Conservation (phyloP, 2,888 invertebrate genomes). For the Lomographa bimaculata region DNA sequence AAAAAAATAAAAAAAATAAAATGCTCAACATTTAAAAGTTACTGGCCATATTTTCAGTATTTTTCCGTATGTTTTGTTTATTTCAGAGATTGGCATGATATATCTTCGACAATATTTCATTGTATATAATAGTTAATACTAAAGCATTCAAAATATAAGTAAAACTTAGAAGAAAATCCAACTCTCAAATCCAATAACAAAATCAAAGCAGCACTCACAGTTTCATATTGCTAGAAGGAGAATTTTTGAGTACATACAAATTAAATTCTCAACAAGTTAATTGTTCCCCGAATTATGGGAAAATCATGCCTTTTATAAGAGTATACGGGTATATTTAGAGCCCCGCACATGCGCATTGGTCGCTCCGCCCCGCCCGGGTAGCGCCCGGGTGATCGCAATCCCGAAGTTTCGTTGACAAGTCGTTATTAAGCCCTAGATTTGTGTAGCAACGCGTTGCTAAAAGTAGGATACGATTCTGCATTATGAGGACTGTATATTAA, state of each 20-base stretch:
- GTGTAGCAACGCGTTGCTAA: conserved; percentile 22
- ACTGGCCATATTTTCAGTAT: no score
- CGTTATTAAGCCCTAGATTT: conserved; percentile 30
- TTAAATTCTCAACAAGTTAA: conserved; percentile 55
- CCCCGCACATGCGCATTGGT: conserved; percentile 58
- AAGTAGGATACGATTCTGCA: conserved; percentile 20
- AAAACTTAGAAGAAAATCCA: no score
- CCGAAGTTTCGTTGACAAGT: conserved; percentile 49
- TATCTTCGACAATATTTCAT: no score
- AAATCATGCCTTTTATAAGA: conserved; percentile 36
- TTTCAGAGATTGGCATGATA: no score
- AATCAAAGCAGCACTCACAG: conserved; percentile 24
- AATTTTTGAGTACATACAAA: conserved; percentile 46
- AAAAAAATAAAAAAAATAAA: no score
- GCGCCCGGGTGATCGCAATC: conserved; percentile 49
- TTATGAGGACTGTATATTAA: conserved; percentile 10
- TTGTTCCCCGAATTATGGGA: conserved; percentile 58
- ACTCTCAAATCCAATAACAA: conserved; percentile 27
- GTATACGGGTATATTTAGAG: conserved; percentile 20
- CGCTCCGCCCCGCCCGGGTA: conserved; percentile 73
- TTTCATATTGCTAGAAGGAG: conserved; percentile 35
- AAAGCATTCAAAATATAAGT: no score
- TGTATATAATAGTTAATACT: no score
- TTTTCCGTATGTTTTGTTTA: no score
- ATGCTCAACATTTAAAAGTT: no score